phyloP scores from a whole-genome alignment of 2,113 vertebrate species.

The Lipotes vexillifer region DNA sequence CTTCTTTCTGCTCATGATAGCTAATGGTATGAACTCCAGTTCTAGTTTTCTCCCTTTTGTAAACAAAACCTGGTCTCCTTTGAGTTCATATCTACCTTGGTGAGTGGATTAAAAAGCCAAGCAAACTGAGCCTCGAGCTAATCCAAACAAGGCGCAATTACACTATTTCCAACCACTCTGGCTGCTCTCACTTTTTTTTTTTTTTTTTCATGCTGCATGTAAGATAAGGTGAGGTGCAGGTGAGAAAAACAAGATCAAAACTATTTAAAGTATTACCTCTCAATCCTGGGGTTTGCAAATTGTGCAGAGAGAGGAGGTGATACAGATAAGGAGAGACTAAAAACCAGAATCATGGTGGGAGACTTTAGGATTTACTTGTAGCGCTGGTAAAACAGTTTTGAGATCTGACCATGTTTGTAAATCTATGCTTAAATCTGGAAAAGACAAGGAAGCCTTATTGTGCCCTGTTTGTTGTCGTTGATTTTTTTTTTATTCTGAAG shows the following conservation, averaged over 20 bases:
- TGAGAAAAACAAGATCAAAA: background rate
- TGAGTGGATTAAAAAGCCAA: conserved; percentile 52
- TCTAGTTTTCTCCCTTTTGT: background rate
- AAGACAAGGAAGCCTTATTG: background rate
- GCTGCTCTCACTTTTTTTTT: conserved; percentile 19
- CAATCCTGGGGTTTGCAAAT: background rate
- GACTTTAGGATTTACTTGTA: background rate
- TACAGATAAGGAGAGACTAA: background rate
- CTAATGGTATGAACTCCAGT: conserved; percentile 17
- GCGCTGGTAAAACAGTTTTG: background rate
- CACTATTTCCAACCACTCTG: conserved; percentile 9
- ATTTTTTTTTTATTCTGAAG: background rate
- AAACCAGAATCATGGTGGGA: background rate
- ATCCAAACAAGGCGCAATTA: conserved; percentile 49
- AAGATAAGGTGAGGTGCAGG: conserved; percentile 55
- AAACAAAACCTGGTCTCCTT: conserved; percentile 18
- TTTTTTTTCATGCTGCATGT: conserved; percentile 45
- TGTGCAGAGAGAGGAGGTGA: background rate
- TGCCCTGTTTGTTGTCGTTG: background rate
- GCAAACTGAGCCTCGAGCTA: conserved; percentile 46
- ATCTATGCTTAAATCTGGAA: background rate
- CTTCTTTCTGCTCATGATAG: background rate
- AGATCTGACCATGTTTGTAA: background rate
- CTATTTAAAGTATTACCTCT: conserved; percentile 62
- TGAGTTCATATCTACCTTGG: conserved; percentile 36